Evolutionary conservation across 2,888 invertebrate species (phyloP).

Genomic region (Cantharis nigra): DNA sequence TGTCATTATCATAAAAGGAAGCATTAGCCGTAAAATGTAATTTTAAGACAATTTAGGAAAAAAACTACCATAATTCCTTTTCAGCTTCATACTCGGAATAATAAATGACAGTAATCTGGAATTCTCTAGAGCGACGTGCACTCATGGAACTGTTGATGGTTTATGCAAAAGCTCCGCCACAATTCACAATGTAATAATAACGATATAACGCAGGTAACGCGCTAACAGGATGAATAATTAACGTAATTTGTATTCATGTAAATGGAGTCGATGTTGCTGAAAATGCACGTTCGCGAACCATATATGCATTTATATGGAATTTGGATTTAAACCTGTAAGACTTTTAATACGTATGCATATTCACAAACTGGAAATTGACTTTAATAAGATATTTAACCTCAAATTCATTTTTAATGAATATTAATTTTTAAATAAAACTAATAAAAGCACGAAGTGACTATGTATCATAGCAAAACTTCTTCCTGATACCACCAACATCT

Average conservation of each 20-base stretch:
- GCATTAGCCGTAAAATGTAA: neutral
- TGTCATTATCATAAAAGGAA: neutral
- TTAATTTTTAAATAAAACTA: neutral
- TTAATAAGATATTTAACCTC: neutral
- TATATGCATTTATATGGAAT: neutral
- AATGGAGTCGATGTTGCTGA: slow-evolving; percentile 38
- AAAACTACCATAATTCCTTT: slow-evolving; percentile 8
- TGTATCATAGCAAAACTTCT: neutral
- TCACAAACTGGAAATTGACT: neutral
- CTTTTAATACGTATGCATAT: neutral
- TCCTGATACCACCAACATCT: neutral
- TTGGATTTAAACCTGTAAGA: neutral
- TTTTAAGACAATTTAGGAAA: neutral
- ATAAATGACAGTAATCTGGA: slow-evolving; percentile 23
- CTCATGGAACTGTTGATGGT: slow-evolving; percentile 26
- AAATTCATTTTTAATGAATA: neutral
- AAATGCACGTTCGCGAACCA: slow-evolving; percentile 5
- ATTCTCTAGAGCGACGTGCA: slow-evolving; percentile 21
- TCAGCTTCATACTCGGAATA: slow-evolving; percentile 12
- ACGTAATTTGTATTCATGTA: slow-evolving; percentile 47
- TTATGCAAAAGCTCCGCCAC: slow-evolving; percentile 33
- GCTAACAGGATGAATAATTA: slow-evolving; percentile 49
- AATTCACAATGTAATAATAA: slow-evolving; percentile 44
- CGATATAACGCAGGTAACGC: slow-evolving; percentile 42
- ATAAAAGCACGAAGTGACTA: neutral